A percentile compares a stretch with the other conserved stretches of the same genome.
Conservation (phyloP, 2,888 invertebrate species). For the Hirtodrosophila alboralis region DNA sequence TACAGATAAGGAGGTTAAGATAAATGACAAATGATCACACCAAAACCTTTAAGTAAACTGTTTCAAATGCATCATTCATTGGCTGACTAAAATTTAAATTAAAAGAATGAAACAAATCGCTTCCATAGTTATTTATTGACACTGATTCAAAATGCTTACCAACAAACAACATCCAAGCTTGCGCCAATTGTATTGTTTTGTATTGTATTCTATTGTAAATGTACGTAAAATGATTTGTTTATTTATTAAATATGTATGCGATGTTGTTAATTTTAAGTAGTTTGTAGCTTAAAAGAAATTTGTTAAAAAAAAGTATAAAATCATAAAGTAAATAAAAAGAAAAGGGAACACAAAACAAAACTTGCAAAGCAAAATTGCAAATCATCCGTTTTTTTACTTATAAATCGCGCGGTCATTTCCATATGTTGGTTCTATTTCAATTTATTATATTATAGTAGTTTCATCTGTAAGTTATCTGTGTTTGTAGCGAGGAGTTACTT, state of each 20-base stretch:
- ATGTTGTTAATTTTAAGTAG: conserved; percentile 75
- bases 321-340: conserved; percentile 45
- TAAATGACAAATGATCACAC: conserved; percentile 41
- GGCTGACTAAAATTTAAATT: conserved; percentile 14
- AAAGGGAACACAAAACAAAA: conserved; percentile 41
- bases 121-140: conserved; percentile 68
- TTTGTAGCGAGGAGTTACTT: no score
- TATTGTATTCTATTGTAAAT: conserved; percentile 58
- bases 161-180: conserved; percentile 27
- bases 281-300: conserved; percentile 66
- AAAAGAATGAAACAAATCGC: conserved; percentile 44
- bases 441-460: no score
- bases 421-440: neutral
- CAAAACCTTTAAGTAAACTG: conserved; percentile 20
- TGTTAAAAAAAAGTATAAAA: conserved; percentile 63
- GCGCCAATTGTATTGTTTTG: conserved; percentile 24
- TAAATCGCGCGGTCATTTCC: neutral
- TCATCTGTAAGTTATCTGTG: no score
- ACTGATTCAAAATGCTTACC: conserved; percentile 33
- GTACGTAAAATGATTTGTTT: conserved; percentile 54
- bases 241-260: conserved; percentile 67
- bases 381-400: conserved; percentile 2
- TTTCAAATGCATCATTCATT: conserved; percentile 31
- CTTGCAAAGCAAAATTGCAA: conserved; percentile 7
- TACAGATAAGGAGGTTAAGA: conserved; percentile 18